Evolutionary conservation across 2,888 invertebrate genomes (phyloP), one percentile per base, ranked within the genome.

Genomic region (Tachina grossa): DNA sequence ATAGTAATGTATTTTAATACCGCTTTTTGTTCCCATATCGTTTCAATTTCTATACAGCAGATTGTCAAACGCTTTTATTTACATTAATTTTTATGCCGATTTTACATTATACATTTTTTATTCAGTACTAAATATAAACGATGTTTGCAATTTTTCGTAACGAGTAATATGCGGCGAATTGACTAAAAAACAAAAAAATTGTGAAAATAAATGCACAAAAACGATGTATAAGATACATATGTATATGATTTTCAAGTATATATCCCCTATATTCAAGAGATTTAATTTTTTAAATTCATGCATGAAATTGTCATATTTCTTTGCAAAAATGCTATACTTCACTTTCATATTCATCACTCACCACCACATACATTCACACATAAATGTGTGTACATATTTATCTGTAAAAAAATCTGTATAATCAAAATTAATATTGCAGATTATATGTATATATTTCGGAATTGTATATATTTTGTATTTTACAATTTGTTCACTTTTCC

Each of bases 131-230:
- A 19, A 39, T 41, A 39, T 16, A 59, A 61, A 11, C 22, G 41
- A 69, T 43, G 39, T 72, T 71, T 80, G 83, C 79, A 82, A 85
- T 55, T 80, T 72, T 61, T 71, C 22, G n/a, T 71, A 83, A 77
- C 85, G 85, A 85, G 76, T 85, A 80, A 47, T 51, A 72, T n/a
- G 47, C 71, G 79, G 79, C 85, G 85, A 85, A 85, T 79, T 72
- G 76, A 61, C 72, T 61, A 61, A 65, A 59, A 79, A 85, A 85
- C 59, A 82, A 81, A 81, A 53, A 72, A 71, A 72, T 65, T 82
- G 41, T 63, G 16, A 75, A 83, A 81, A 80, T 65, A 68, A 79
- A 83, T 79, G 79, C 76, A 83, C 41, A 80, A 68, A 83, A 83
- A 68, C 49, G 72, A 79, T 85, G 79, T 79, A 85, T 76, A 79